phyloP scores from a whole-genome alignment of 2,113 vertebrate species.

The Poecilia latipinna region DNA sequence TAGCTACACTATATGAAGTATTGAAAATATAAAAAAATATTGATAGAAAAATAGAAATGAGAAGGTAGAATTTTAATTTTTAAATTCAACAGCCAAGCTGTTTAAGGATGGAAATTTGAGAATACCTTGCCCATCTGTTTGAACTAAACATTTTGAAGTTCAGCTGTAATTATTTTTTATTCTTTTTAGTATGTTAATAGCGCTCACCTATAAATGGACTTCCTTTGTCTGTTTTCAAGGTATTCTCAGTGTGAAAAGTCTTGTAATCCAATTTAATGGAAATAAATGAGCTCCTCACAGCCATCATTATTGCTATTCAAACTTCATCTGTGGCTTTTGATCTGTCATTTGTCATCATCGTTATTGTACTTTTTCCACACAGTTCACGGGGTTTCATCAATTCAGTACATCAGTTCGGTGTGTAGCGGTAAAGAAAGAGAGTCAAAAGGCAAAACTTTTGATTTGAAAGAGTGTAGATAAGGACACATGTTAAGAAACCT shows the following conservation, averaged over 20 bases:
- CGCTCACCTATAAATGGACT: conserved; percentile 44
- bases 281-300: not conserved
- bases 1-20: conserved; percentile 38
- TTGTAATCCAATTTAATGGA: not conserved
- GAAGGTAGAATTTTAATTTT: conserved; percentile 29
- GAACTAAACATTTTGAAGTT: conserved; percentile 64
- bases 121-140: conserved; percentile 69
- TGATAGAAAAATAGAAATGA: conserved; percentile 30
- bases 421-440: no score
- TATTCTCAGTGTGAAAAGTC: not conserved
- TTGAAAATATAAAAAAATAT: conserved; percentile 43
- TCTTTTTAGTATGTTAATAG: conserved; percentile 64
- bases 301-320: no score
- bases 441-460: no score
- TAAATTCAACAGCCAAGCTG: conserved; percentile 32
- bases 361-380: no score
- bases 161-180: conserved; percentile 75
- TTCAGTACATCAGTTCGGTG: no score
- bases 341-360: no score
- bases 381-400: no score
- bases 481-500: no score
- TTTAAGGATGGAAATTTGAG: conserved; percentile 45
- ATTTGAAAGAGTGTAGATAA: no score
- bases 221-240: not conserved
- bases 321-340: no score